Evolutionary conservation across 1,140 invertebrate species (phyloP).

Genomic region (Pissodes strobi): DNA sequence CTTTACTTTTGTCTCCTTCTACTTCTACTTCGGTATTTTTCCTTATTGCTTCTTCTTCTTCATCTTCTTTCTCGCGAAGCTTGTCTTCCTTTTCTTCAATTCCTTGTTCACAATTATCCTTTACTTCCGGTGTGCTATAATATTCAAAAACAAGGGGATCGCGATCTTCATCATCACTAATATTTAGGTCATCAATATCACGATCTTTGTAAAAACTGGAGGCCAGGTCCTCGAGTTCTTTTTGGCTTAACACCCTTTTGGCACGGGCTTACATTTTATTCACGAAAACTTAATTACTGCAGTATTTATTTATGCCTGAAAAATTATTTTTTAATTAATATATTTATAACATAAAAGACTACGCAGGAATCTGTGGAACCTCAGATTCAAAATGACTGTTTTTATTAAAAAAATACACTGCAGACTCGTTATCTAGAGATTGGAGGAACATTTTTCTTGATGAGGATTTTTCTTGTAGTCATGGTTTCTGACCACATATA

Average conservation of each 20-base stretch:
- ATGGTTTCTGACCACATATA: conserved; percentile 30
- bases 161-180: too few relatives aligned
- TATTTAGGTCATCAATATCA: neutral
- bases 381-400: too few relatives aligned
- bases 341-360: too few relatives aligned
- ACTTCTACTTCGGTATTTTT: neutral
- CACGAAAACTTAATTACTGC: neutral
- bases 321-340: too few relatives aligned
- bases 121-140: neutral
- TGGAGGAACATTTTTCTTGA: too few relatives aligned
- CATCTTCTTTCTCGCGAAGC: too few relatives aligned
- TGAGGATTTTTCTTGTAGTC: conserved; percentile 30
- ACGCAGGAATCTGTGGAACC: too few relatives aligned
- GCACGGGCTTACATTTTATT: neutral
- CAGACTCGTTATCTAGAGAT: too few relatives aligned
- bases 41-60: neutral
- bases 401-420: too few relatives aligned
- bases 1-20: neutral
- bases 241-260: neutral
- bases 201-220: neutral
- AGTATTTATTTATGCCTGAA: too few relatives aligned
- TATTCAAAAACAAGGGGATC: neutral
- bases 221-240: neutral
- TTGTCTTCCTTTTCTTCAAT: too few relatives aligned
- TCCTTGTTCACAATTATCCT: too few relatives aligned